Base-by-base conservation (phyloP, 2,888 invertebrate species). In the Idaea aversata region DNA sequence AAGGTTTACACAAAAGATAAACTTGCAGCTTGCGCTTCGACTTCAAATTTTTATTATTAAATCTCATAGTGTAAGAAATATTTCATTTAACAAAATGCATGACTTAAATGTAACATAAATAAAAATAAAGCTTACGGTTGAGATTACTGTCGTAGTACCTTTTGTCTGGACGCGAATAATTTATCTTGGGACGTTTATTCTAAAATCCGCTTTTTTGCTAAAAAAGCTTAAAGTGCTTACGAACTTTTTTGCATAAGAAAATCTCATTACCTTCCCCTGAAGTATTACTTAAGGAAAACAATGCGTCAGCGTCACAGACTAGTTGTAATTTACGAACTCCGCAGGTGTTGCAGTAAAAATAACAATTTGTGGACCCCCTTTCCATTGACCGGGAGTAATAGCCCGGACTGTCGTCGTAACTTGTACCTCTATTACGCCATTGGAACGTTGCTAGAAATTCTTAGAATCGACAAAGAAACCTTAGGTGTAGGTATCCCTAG, bases 1-100 rank as follows among this genome's bases (percentile, higher is more conserved):
- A 86, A 85, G 88, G 88, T 89, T 89, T 90, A 85, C 87, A 85
- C 86, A 83, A 83, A 83, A 85, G 88, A 88, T 90, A 83, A 84
- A 82, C 77, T 79, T 72, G 70, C 73, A 69, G 71, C 65, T 71
- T n/a, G n/a, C 75, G 71, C 76, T 72, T 76, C 72, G 67, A 75
- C 77, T 75, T 68, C 72, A 10, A 74, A 78, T 74, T 78, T 81
- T 75, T 75, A 78, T 77, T 77, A 69, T 75, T 67, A 69, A 67
- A 64, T 61, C 65, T 63, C 67, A 62, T 65, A 69, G 67, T 59
- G 63, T 64, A 36, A 66, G 69, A 70, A 71, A 69, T 73, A 73
- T 70, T 13, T 47, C 7, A 47, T 47, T 47, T 47, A 47, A 47
- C 47, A 10, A 47, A 47, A 70, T 70, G 71, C 73, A 67, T 60